These are phyloP conservation scores for Capreolus pygargus DNA, from an alignment of 2,113 vertebrate genomes.

Conservation along the genomic window DNA sequence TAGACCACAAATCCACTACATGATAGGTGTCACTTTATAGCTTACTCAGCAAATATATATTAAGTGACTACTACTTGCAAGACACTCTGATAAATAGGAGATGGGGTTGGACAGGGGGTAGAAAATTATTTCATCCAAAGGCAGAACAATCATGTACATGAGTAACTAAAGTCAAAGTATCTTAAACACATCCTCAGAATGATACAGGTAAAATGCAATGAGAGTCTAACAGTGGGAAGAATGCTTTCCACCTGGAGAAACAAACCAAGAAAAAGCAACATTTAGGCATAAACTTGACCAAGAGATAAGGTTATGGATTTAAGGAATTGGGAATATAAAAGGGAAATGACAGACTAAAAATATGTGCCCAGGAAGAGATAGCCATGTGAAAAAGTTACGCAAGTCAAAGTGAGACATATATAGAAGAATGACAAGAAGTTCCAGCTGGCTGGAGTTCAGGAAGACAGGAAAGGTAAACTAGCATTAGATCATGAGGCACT, in stretches of 20 bases:
- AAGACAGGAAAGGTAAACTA: not conserved
- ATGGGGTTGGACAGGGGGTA: not conserved
- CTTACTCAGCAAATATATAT: not conserved
- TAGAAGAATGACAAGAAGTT: not conserved
- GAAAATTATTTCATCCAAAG: not conserved
- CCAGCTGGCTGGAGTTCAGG: not conserved
- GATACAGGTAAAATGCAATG: not conserved
- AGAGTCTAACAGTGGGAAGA: not conserved
- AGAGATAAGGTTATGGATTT: not conserved
- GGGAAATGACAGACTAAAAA: not conserved
- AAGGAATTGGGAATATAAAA: not conserved
- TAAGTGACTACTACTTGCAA: not conserved
- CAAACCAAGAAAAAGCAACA: not conserved
- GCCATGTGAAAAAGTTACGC: not conserved
- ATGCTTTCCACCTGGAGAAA: not conserved
- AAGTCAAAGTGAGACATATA: not conserved
- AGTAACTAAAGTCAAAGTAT: not conserved
- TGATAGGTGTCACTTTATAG: not conserved
- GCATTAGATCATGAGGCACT: not conserved
- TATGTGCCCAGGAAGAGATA: not conserved
- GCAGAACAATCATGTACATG: not conserved
- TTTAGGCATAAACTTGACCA: not conserved
- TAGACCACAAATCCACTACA: not conserved
- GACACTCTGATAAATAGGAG: not conserved
- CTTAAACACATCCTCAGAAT: not conserved